Conservation (phyloP, 2,797 vertebrate species). For the Phoeniculus purpureus region DNA sequence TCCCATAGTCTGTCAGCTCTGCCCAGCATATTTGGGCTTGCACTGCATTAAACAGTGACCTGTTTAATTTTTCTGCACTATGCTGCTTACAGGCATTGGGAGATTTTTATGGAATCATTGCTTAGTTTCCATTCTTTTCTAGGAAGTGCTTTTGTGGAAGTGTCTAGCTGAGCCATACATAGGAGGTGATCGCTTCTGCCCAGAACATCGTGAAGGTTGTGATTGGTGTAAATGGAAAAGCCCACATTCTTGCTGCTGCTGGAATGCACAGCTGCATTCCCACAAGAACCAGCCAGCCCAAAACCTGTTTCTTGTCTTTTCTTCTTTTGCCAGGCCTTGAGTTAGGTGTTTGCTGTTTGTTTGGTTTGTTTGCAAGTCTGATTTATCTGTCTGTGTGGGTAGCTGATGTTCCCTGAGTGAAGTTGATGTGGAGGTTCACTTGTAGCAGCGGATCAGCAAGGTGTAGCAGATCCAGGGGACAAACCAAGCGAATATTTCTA, state of each 20-base stretch:
- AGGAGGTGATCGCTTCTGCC: neutral
- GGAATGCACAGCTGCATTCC: slow-evolving; percentile 63
- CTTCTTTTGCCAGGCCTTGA: neutral
- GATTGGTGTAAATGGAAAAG: slow-evolving; percentile 29
- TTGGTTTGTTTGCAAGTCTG: neutral
- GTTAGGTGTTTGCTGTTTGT: neutral
- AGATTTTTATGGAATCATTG: neutral
- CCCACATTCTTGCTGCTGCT: slow-evolving; percentile 57
- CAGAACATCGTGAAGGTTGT: slow-evolving; percentile 14
- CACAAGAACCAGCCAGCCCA: neutral
- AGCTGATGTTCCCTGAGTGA: neutral
- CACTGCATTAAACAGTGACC: neutral
- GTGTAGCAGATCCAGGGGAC: neutral
- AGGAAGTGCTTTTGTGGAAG: neutral
- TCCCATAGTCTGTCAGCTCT: neutral
- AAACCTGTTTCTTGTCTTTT: slow-evolving; percentile 2
- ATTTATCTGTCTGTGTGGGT: rapidly evolving
- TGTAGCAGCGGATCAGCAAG: neutral
- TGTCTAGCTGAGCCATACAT: neutral
- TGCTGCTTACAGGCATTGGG: neutral
- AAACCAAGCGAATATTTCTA: neutral
- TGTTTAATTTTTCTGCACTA: neutral
- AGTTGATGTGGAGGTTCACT: neutral
- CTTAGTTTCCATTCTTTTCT: neutral
- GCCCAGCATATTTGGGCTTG: neutral